These are phyloP conservation scores for Troilus luridus DNA, from an alignment of 2,888 invertebrate genomes.

Conservation along the genomic window DNA sequence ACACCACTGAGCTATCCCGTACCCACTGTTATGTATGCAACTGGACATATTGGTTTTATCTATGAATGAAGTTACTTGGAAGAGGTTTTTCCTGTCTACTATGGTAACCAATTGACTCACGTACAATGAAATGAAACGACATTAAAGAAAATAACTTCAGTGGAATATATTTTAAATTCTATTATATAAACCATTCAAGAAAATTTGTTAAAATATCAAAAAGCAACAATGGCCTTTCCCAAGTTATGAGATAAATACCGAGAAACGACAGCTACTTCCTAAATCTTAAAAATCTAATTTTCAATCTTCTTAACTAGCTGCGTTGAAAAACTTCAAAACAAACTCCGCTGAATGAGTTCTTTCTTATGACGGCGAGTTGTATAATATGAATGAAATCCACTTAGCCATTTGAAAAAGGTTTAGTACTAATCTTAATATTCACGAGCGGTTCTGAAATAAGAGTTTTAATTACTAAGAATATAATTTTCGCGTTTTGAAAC, in stretches of 20 bases:
- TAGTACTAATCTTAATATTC: background rate
- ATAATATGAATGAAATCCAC: background rate
- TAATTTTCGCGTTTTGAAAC: background rate
- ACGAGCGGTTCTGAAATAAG: background rate
- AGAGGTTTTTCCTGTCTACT: too few relatives aligned
- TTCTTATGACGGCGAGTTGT: background rate
- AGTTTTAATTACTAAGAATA: background rate
- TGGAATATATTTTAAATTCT: background rate
- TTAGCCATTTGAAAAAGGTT: background rate
- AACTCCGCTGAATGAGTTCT: background rate
- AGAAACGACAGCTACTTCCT: background rate
- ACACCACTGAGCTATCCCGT: too few relatives aligned
- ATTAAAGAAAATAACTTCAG: too few relatives aligned
- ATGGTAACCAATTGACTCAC: too few relatives aligned
- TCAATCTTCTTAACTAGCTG: background rate
- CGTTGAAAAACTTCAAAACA: background rate
- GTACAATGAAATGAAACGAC: too few relatives aligned
- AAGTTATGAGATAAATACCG: background rate
- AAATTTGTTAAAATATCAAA: background rate
- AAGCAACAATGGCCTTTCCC: background rate
- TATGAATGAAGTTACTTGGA: too few relatives aligned
- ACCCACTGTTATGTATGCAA: too few relatives aligned
- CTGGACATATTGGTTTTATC: too few relatives aligned
- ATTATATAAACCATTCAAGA: background rate
- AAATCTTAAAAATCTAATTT: slow-evolving; percentile 1